phyloP scores from a whole-genome alignment of 1,140 invertebrate genomes.

The Radopholus similis region DNA sequence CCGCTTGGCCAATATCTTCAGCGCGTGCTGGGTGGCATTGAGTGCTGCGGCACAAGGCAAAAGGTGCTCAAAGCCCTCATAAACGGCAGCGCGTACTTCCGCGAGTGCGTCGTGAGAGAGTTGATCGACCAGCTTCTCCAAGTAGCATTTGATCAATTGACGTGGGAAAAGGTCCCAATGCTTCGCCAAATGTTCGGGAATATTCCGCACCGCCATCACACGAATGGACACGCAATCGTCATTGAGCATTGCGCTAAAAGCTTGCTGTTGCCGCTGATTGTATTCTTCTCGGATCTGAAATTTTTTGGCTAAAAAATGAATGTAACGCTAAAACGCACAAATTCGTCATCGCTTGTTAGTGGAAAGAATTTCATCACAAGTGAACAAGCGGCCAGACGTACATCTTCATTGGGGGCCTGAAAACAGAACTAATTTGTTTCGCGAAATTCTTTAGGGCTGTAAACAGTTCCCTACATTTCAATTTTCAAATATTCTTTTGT shows the following conservation, averaged over 20 bases:
- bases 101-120: slow-evolving; percentile 13
- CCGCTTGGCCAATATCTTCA: slow-evolving; percentile 21
- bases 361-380: slow-evolving; percentile 25
- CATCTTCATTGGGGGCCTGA: slow-evolving; percentile 23
- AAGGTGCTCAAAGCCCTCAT: slow-evolving; percentile 18
- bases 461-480: too few species aligned
- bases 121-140: slow-evolving; percentile 21
- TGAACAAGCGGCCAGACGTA: slow-evolving; percentile 12
- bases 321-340: slow-evolving; percentile 19
- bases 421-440: not conserved
- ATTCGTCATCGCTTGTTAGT: slow-evolving; percentile 17
- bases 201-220: slow-evolving; percentile 17
- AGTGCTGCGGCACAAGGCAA: slow-evolving; percentile 13
- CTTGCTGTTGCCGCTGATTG: slow-evolving; percentile 15
- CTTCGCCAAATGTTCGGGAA: slow-evolving; percentile 11
- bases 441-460: too few species aligned
- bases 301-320: not conserved
- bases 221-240: slow-evolving; percentile 28
- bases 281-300: slow-evolving; percentile 22
- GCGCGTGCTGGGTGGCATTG: slow-evolving; percentile 20
- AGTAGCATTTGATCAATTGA: slow-evolving; percentile 21
- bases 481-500: too few species aligned
- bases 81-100: slow-evolving; percentile 29
- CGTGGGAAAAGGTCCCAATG: slow-evolving; percentile 26
- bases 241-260: slow-evolving; percentile 18